phyloP scores from a whole-genome alignment of 2,888 invertebrate genomes.

The Helobdella robusta region DNA sequence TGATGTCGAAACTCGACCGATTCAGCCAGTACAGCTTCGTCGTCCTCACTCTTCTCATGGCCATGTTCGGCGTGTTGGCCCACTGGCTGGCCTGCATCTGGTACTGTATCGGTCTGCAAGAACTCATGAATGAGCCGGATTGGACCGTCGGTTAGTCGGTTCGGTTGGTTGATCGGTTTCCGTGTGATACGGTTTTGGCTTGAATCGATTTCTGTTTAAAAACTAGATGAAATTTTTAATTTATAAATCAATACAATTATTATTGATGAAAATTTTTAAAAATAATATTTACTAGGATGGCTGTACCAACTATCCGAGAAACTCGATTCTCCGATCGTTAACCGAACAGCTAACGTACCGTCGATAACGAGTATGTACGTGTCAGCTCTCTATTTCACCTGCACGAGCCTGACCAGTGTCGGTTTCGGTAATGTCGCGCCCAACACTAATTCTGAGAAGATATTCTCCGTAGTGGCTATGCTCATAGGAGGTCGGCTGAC shows the following conservation, averaged over 20 bases:
- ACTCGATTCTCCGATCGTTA: conserved; percentile 63
- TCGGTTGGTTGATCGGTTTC: too few relatives aligned
- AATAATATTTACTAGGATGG: conserved; percentile 63
- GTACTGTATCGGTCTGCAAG: conserved; percentile 87
- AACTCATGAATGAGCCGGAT: conserved; percentile 61
- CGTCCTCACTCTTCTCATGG: conserved; percentile 83
- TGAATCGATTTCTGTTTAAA: too few relatives aligned
- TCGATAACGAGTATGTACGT: conserved; percentile 61
- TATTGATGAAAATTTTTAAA: not conserved
- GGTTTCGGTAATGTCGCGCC: conserved; percentile 96
- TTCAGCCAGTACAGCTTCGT: conserved; percentile 87
- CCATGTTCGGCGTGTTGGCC: conserved; percentile 82
- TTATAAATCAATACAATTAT: not conserved
- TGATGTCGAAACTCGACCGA: conserved; percentile 89
- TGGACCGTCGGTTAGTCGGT: conserved; percentile 69
- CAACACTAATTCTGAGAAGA: conserved; percentile 84
- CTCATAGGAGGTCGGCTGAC: conserved; percentile 83
- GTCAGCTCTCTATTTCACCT: conserved; percentile 89
- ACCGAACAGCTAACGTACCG: conserved; percentile 67
- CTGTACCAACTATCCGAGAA: conserved; percentile 77
- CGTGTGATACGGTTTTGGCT: too few relatives aligned
- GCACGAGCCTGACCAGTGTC: conserved; percentile 86
- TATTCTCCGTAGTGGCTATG: conserved; percentile 91
- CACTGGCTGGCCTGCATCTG: conserved; percentile 95
- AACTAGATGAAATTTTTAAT: not conserved